Percentiles rank a stretch among this genome's conserved stretches.
phyloP scores from a whole-genome alignment of 2,888 invertebrate species.

The Leptinotarsa juncta region DNA sequence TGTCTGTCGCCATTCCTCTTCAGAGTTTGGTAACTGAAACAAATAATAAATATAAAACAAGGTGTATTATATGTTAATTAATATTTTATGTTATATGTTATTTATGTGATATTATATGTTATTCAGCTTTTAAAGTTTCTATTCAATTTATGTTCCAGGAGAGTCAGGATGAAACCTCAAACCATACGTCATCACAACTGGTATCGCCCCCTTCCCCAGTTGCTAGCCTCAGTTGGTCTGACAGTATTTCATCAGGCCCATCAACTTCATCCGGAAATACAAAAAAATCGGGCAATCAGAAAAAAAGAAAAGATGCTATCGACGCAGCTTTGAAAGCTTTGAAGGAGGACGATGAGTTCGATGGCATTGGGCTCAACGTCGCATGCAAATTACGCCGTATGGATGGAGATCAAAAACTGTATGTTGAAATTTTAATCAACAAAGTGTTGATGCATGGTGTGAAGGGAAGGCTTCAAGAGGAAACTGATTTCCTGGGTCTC shows the following conservation, averaged over 20 bases:
- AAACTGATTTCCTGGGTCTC: constrained; percentile 18
- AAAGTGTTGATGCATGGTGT: constrained; percentile 30
- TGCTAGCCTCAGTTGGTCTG: constrained; percentile 13
- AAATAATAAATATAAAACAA: not conserved
- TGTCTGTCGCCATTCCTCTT: constrained; percentile 38
- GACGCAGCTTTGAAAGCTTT: constrained; percentile 20
- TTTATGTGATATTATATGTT: not conserved
- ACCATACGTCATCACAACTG: constrained; percentile 16
- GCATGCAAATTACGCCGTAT: constrained; percentile 32
- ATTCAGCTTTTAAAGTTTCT: not conserved
- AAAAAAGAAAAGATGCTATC: constrained; percentile 16
- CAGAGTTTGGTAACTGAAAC: constrained; percentile 9
- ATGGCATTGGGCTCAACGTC: constrained; percentile 33
- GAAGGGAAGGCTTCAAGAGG: constrained; percentile 17
- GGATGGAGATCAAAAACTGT: constrained; percentile 26
- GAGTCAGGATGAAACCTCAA: constrained; percentile 9
- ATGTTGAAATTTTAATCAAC: constrained; percentile 34
- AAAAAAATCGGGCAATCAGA: constrained; percentile 21
- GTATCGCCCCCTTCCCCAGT: constrained; percentile 9
- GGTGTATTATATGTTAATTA: constrained; percentile 16
- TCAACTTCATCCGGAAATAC: constrained; percentile 15
- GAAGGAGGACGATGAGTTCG: constrained; percentile 23
- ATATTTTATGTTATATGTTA: not conserved
- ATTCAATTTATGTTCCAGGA: not conserved
- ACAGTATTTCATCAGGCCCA: constrained; percentile 15